Percentiles rank a stretch among this genome's conserved stretches.
Conservation (phyloP, 2,888 invertebrate genomes). For the Tenthredo amoena region DNA sequence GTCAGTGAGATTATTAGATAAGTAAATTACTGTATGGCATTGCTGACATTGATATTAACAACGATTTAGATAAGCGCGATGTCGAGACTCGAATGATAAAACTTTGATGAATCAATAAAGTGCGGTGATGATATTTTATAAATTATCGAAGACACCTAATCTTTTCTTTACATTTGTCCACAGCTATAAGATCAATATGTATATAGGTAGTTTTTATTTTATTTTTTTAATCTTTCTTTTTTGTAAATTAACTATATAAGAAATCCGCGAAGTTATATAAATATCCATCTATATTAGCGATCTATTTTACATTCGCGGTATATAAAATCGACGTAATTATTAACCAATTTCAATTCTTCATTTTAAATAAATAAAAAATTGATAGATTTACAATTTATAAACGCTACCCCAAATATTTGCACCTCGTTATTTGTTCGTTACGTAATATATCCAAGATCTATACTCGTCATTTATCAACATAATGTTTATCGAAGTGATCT, state of each 20-base stretch:
- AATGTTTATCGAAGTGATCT: not conserved
- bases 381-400: not conserved
- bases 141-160: not conserved
- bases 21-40: not conserved
- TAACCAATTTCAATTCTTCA: not conserved
- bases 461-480: not conserved
- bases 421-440: not conserved
- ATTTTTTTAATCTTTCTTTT: no score
- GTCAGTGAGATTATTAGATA: not conserved
- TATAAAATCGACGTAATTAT: not conserved
- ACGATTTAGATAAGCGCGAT: not conserved
- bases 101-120: not conserved
- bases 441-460: not conserved
- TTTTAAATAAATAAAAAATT: not conserved
- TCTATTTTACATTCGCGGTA: not conserved
- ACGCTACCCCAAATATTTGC: not conserved
- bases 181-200: no score
- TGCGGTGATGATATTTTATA: not conserved
- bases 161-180: no score
- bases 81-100: not conserved
- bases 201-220: no score
- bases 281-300: not conserved
- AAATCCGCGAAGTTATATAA: no score
- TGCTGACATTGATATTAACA: conserved; percentile 2
- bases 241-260: no score